A percentile compares a stretch with the other conserved stretches of the same genome.
Conservation (phyloP, 1,140 invertebrate species). For the Drosophila triauraria region DNA sequence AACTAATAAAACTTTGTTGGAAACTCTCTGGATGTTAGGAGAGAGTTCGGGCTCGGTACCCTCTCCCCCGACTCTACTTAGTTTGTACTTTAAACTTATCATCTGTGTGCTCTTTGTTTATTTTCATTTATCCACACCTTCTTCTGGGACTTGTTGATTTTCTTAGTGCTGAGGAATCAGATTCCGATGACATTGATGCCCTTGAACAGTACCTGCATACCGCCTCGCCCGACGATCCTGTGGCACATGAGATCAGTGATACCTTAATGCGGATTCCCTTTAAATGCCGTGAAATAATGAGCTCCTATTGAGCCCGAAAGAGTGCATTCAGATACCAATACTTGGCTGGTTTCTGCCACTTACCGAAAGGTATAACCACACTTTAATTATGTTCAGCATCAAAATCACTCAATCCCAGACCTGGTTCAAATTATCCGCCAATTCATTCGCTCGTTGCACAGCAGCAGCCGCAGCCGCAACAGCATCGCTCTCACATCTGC, state of each 20-base stretch:
- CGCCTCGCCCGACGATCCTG: slow-evolving; percentile 48
- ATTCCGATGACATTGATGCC: slow-evolving; percentile 67
- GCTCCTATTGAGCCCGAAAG: background rate
- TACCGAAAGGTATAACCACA: slow-evolving; percentile 64
- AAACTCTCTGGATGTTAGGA: background rate
- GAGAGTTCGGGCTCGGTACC: background rate
- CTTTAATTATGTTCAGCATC: slow-evolving; percentile 38
- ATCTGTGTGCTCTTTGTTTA: slow-evolving; percentile 65
- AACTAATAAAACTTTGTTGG: slow-evolving; percentile 36
- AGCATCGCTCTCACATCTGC: slow-evolving; percentile 11
- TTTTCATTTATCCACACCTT: slow-evolving; percentile 64
- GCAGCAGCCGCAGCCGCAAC: slow-evolving; percentile 4
- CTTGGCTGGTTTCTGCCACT: slow-evolving; percentile 32
- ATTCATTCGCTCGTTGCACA: slow-evolving; percentile 9
- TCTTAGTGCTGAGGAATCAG: slow-evolving; percentile 61
- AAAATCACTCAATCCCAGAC: slow-evolving; percentile 27
- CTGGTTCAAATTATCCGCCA: background rate
- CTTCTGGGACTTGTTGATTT: slow-evolving; percentile 53
- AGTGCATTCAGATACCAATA: background rate
- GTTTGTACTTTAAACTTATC: slow-evolving; percentile 34
- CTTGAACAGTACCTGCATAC: slow-evolving; percentile 28
- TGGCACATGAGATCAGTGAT: slow-evolving; percentile 49
- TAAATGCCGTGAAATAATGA: background rate
- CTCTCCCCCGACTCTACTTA: slow-evolving; percentile 1
- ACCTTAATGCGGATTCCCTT: slow-evolving; percentile 37